A percentile compares a stretch with the other conserved stretches of the same genome.
These are phyloP conservation scores for Chironex yamaguchii DNA, from an alignment of 30 jellyfish, hydroid and myxozoan species.

Conservation along the genomic window DNA sequence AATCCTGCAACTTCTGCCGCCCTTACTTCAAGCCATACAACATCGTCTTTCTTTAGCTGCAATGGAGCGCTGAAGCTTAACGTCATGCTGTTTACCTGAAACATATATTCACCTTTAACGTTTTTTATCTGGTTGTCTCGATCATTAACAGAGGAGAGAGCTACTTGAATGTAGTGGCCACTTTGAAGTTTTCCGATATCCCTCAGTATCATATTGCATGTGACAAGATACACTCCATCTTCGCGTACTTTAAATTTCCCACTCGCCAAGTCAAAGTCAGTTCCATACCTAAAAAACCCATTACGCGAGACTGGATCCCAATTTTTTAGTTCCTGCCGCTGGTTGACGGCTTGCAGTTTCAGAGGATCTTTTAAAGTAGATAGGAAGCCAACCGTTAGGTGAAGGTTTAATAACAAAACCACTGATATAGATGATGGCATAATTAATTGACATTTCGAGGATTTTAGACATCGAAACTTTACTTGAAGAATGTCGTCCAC, in stretches of 20 bases:
- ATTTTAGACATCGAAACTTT: constrained; percentile 16
- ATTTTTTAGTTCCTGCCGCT: neutral
- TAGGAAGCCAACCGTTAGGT: constrained; percentile 57
- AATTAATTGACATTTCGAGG: neutral
- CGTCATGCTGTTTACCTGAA: neutral
- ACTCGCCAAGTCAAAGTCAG: constrained; percentile 1
- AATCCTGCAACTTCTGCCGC: neutral
- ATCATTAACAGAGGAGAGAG: neutral
- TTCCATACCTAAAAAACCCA: constrained; percentile 13
- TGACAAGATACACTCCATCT: constrained; percentile 44
- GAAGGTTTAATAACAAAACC: constrained; percentile 33
- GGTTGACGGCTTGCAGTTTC: neutral
- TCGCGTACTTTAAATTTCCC: constrained; percentile 45
- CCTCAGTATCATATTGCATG: constrained; percentile 16
- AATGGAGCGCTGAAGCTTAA: constrained; percentile 24
- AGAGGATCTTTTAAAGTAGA: neutral
- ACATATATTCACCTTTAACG: neutral
- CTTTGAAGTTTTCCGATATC: neutral
- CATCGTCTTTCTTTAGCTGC: constrained; percentile 9
- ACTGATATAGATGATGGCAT: constrained; percentile 60
- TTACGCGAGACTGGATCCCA: neutral
- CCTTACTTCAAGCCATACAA: neutral
- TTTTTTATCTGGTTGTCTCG: neutral
- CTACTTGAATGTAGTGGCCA: neutral
- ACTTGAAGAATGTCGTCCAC: constrained; percentile 33